These are phyloP conservation scores for Neoarius graeffei DNA, from an alignment of 2,113 vertebrate genomes.

Conservation along the genomic window DNA sequence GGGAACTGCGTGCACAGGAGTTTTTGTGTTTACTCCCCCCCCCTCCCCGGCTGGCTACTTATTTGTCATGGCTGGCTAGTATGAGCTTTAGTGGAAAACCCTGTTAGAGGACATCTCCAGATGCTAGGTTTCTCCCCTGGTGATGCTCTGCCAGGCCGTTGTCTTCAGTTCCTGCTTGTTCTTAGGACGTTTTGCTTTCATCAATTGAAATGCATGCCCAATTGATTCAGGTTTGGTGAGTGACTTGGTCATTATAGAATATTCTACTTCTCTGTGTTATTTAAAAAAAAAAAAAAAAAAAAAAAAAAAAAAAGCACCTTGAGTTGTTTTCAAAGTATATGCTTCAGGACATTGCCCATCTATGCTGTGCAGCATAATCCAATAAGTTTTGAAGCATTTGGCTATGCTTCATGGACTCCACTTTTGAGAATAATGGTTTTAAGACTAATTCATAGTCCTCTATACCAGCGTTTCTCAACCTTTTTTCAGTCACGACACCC, in stretches of 20 bases:
- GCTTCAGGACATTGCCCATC: background rate
- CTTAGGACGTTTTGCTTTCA: background rate
- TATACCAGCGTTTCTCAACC: too few relatives aligned
- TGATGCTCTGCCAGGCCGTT: background rate
- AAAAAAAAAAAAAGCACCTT: background rate
- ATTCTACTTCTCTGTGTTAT: background rate
- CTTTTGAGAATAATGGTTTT: background rate
- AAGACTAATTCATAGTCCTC: background rate
- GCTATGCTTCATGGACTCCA: background rate
- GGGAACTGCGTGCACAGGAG: too few relatives aligned
- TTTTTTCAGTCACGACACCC: too few relatives aligned
- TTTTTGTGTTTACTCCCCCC: too few relatives aligned
- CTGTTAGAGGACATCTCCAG: background rate
- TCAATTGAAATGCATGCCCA: background rate
- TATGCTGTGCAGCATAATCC: too few relatives aligned
- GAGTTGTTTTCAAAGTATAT: background rate
- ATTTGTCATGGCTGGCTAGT: too few relatives aligned
- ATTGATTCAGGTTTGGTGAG: background rate
- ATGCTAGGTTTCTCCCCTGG: background rate
- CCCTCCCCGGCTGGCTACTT: too few relatives aligned
- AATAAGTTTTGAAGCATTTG: background rate
- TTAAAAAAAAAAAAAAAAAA: background rate
- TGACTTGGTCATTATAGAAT: background rate
- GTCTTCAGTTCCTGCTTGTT: background rate
- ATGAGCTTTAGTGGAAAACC: too few relatives aligned